A percentile compares a stretch with the other conserved stretches of the same genome.
phyloP scores from a whole-genome alignment of 2,113 vertebrate species.

The Mormyrus iriodes region DNA sequence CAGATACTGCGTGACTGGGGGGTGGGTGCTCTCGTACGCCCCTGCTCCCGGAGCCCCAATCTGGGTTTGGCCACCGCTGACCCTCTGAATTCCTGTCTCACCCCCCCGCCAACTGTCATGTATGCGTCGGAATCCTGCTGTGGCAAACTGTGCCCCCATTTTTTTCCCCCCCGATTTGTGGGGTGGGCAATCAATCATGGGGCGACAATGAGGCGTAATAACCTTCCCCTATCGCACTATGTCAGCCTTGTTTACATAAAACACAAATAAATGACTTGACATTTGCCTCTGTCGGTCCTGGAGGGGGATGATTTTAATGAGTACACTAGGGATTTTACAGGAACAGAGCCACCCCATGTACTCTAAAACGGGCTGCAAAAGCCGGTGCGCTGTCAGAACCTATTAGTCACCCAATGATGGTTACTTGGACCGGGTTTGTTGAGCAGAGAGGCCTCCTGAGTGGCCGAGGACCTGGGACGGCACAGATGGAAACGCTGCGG shows the following conservation, averaged over 20 bases:
- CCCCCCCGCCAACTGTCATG: not conserved
- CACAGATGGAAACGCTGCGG: slow-evolving; percentile 11
- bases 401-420: slow-evolving; percentile 50
- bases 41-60: not conserved
- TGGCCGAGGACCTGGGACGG: slow-evolving; percentile 43
- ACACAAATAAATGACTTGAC: slow-evolving; percentile 48
- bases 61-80: not conserved
- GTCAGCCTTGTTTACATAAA: slow-evolving; percentile 47
- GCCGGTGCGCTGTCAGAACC: slow-evolving; percentile 36
- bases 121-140: not conserved
- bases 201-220: slow-evolving; percentile 43
- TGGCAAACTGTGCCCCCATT: slow-evolving; percentile 11
- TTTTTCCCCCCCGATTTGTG: slow-evolving; percentile 28
- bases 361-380: not conserved
- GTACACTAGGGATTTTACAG: slow-evolving; percentile 21
- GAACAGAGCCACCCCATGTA: slow-evolving; percentile 8
- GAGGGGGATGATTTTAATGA: slow-evolving; percentile 7
- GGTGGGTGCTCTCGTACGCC: not conserved
- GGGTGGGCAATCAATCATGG: slow-evolving; percentile 46
- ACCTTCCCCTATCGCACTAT: slow-evolving; percentile 43
- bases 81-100: not conserved
- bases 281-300: slow-evolving; percentile 36
- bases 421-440: slow-evolving; percentile 49
- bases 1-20: not conserved
- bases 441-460: slow-evolving; percentile 47